phyloP scores from a whole-genome alignment of 2,113 vertebrate species.

The Pteruthius melanotis region DNA sequence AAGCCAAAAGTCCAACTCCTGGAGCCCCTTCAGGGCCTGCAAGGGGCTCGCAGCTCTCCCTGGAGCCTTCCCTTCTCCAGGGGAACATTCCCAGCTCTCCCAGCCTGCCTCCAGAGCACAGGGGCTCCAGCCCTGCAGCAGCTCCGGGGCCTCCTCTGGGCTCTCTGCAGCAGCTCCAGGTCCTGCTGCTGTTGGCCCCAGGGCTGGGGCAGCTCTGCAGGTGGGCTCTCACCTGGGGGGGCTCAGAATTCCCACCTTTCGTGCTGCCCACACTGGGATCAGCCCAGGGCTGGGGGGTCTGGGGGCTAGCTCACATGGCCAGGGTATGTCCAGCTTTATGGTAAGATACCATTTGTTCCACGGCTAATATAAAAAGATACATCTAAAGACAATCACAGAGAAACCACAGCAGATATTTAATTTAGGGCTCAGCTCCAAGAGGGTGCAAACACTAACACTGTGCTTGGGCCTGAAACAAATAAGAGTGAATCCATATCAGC shows the following conservation, averaged over 20 bases:
- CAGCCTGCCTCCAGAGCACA: not conserved
- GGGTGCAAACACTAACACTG: not conserved
- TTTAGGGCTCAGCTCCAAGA: not conserved
- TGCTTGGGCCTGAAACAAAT: not conserved
- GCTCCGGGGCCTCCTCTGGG: not conserved
- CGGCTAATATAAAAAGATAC: not conserved
- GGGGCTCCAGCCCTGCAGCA: not conserved
- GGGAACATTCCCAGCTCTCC: not conserved
- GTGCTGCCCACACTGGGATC: not conserved
- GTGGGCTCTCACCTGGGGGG: not conserved
- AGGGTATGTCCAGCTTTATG: not conserved
- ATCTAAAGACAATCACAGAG: not conserved
- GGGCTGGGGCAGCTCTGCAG: not conserved
- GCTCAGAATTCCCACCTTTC: not conserved
- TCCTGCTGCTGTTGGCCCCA: not conserved
- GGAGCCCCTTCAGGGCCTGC: not conserved
- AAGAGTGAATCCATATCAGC: not conserved
- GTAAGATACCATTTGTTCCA: not conserved
- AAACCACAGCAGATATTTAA: not conserved
- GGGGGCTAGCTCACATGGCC: no score
- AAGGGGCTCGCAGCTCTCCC: not conserved
- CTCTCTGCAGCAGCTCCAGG: not conserved
- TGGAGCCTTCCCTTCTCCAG: not conserved
- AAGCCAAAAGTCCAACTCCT: not conserved
- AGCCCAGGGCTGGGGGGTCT: not conserved